phyloP scores from a whole-genome alignment of 2,113 vertebrate genomes.

The Brevimyrus niger region DNA sequence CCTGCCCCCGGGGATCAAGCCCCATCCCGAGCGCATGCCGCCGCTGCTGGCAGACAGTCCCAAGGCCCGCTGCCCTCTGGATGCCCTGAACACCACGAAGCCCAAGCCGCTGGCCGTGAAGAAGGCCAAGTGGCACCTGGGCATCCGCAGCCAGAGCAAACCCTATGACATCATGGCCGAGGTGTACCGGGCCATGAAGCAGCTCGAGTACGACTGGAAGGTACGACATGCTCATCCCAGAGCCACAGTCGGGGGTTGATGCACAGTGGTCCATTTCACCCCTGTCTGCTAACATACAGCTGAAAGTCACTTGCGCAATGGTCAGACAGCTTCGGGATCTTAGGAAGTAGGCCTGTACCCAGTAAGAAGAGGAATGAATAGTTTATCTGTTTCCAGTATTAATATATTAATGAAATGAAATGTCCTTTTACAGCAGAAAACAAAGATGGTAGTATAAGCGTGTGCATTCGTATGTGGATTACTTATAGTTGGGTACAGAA shows the following conservation, averaged over 20 bases:
- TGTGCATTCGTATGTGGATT: background rate
- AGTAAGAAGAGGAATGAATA: background rate
- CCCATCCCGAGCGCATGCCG: slow-evolving; percentile 92
- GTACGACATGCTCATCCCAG: slow-evolving; percentile 43
- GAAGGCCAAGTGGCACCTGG: slow-evolving; percentile 98
- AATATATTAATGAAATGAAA: background rate
- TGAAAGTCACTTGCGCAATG: background rate
- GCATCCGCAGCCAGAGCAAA: slow-evolving; percentile 94
- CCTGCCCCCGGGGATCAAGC: slow-evolving; percentile 83
- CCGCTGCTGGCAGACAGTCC: slow-evolving; percentile 89
- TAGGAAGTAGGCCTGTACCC: background rate
- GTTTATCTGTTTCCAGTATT: background rate
- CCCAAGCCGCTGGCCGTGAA: slow-evolving; percentile 91
- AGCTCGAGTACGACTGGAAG: slow-evolving; percentile 96
- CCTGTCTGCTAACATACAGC: background rate
- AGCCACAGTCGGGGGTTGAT: background rate
- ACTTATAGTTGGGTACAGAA: background rate
- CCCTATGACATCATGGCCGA: slow-evolving; percentile 97
- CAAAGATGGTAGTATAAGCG: background rate
- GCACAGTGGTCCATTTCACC: background rate
- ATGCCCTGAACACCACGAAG: slow-evolving; percentile 94
- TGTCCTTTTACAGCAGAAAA: background rate
- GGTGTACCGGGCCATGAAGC: slow-evolving; percentile 94
- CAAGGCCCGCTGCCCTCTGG: slow-evolving; percentile 83
- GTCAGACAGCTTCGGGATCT: background rate